A percentile compares a stretch with the other conserved stretches of the same genome.
Conservation (phyloP, 2,113 vertebrate genomes). For the Nibea albiflora region DNA sequence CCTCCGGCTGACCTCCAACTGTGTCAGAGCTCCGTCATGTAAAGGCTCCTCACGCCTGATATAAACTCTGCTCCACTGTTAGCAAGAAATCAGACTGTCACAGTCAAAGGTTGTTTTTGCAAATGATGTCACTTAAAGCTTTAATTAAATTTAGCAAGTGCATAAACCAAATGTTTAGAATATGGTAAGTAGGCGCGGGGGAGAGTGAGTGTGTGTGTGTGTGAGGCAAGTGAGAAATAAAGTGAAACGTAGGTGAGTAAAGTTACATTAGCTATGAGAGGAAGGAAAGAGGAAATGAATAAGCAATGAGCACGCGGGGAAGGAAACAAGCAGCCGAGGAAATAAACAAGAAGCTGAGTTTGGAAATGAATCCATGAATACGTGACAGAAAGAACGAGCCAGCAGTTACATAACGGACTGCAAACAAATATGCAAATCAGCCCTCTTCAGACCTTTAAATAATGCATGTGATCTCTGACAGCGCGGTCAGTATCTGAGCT, state of each 20-base stretch:
- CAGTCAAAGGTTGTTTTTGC: no score
- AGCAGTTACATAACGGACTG: neutral
- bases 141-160: neutral
- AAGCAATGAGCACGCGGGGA: neutral
- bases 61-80: neutral
- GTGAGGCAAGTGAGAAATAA: neutral
- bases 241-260: neutral
- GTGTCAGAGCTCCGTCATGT: neutral
- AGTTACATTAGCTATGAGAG: neutral
- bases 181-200: neutral
- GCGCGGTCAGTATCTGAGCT: no score
- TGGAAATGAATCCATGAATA: neutral
- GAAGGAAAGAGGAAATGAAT: neutral
- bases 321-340: neutral
- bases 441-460: neutral
- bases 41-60: neutral
- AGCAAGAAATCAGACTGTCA: neutral
- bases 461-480: no score
- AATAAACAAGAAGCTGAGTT: neutral
- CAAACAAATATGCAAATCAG: neutral
- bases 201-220: neutral
- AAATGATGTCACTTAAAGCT: constrained; percentile 3
- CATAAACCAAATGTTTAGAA: constrained; percentile 13
- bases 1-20: neutral
- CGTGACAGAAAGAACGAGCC: neutral